Evolutionary conservation across 2,888 invertebrate genomes (phyloP), one percentile per base, ranked within the genome.

Genomic region (Scaptomyza flava): DNA sequence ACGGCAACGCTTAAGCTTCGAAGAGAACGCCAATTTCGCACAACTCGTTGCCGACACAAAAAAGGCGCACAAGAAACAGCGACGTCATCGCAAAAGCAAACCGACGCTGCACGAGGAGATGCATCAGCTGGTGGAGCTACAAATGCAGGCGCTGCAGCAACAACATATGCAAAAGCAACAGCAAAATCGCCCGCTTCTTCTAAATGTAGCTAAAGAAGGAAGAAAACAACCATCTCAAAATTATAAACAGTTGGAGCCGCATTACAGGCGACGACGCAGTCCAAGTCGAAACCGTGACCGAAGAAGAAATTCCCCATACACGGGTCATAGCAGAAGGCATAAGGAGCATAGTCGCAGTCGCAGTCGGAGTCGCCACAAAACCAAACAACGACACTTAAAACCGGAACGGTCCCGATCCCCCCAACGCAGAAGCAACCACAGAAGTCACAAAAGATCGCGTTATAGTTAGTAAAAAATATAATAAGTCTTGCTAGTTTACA

Each of bases 31-130:
- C 33, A 87, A 89, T 12, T 89, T 91, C 36, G 90, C 90, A 0
- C 86, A 91, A 62, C 83, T 91, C 47, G 89, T 90, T 41, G 90
- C 90, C 5, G 77, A 79, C 12, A 87, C 89, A 3, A 89, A 84
- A 48, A 70, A 87, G 8, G 90, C 88, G 36, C 79, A 84, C 3
- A 88, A 90, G 27, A 73, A 81, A 6, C 77, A 88, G 20, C 81
- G 88, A 1, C 78, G 90, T 9, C 84, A 91, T 75, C 89, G 91
- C 3, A 89, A 85, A 11, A 89, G 81, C 33, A 91, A 90, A 64
- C 90, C 90, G 3, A 91, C 91, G 2, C 77, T 90, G 8, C 89
- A 84, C 9, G 91, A 91, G 68, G 90, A 91, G 63, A 75, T 91
- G 31, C 83, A 90, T 9, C 86, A 89, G 50, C 68, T 92, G 36